phyloP scores from a whole-genome alignment of 2,888 invertebrate species.

The Xylophagus ater region DNA sequence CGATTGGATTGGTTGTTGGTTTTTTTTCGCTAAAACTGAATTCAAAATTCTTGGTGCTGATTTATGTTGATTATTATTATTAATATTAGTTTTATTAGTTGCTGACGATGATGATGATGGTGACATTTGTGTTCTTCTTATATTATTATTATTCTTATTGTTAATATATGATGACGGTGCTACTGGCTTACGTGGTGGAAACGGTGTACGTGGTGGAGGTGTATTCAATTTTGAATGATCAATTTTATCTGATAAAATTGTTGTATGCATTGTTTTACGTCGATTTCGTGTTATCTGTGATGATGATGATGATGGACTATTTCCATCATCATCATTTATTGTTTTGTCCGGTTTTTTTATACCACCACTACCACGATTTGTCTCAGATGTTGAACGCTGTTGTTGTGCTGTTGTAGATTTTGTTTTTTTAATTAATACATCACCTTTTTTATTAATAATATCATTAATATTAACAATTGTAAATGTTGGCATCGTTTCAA shows the following conservation, averaged over 20 bases:
- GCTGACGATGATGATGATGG: constrained; percentile 8
- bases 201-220: constrained; percentile 16
- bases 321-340: constrained; percentile 9
- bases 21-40: constrained; percentile 30
- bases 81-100: constrained; percentile 12
- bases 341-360: background rate
- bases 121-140: constrained; percentile 5
- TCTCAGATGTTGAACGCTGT: background rate
- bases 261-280: constrained; percentile 23
- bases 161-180: constrained; percentile 7
- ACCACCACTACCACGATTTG: background rate
- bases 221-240: constrained; percentile 18
- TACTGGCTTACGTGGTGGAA: constrained; percentile 13
- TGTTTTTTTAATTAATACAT: constrained; percentile 12
- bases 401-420: background rate
- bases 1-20: constrained; percentile 1
- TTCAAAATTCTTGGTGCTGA: constrained; percentile 36
- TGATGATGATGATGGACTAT: constrained; percentile 3
- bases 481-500: constrained; percentile 35
- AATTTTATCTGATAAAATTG: constrained; percentile 23
- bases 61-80: constrained; percentile 18
- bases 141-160: background rate
- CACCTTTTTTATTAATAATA: constrained; percentile 33
- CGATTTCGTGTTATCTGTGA: constrained; percentile 16
- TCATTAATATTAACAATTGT: constrained; percentile 39